phyloP scores from a whole-genome alignment of 1,140 invertebrate genomes.

The Drosophila carrolli region DNA sequence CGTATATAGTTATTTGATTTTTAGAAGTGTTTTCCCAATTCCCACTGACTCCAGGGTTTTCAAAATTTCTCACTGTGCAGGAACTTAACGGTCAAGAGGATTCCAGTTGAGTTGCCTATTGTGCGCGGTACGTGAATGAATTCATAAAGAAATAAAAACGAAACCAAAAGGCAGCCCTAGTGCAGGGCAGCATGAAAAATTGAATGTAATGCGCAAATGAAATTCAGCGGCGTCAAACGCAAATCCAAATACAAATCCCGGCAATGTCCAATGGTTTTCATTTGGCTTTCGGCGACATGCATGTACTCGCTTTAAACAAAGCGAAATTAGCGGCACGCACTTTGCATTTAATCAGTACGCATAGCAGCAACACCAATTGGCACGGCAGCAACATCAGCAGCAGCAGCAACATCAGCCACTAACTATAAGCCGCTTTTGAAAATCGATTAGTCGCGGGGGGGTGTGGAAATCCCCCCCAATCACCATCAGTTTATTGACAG shows the following conservation, averaged over 20 bases:
- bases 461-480: background rate
- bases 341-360: slow-evolving; percentile 70
- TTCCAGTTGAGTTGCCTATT: slow-evolving; percentile 50
- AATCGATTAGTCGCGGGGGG: slow-evolving; percentile 67
- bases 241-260: slow-evolving; percentile 54
- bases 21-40: background rate
- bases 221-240: slow-evolving; percentile 59
- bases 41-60: too few relatives aligned
- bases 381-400: slow-evolving; percentile 14
- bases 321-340: slow-evolving; percentile 74
- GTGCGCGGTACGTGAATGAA: slow-evolving; percentile 71
- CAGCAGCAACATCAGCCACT: slow-evolving; percentile 51
- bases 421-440: slow-evolving; percentile 65
- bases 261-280: slow-evolving; percentile 53
- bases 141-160: slow-evolving; percentile 62
- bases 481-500: slow-evolving; percentile 53
- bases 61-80: slow-evolving; percentile 9
- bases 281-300: slow-evolving; percentile 39
- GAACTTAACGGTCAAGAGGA: slow-evolving; percentile 73
- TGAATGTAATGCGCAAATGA: slow-evolving; percentile 78
- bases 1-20: too few relatives aligned
- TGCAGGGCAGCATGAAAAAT: slow-evolving; percentile 65
- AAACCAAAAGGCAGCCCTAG: slow-evolving; percentile 34
- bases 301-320: slow-evolving; percentile 72
- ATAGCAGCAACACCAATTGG: slow-evolving; percentile 19